A percentile compares a stretch with the other conserved stretches of the same genome.
phyloP scores from a whole-genome alignment of 2,113 vertebrate species.

The Chamaetylas fuelleborni region DNA sequence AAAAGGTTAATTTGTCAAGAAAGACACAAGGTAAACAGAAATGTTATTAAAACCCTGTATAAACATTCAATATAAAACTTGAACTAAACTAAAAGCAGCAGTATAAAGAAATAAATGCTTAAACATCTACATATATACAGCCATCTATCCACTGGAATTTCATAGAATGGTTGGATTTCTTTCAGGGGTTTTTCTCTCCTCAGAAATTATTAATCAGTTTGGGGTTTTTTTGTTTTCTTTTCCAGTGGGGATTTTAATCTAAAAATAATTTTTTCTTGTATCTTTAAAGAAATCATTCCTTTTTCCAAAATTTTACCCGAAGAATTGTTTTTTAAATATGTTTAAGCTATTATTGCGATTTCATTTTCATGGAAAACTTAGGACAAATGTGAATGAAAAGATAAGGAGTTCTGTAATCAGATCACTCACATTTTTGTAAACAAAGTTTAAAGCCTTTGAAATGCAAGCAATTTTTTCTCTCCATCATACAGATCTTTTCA shows the following conservation, averaged over 20 bases:
- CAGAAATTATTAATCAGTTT: neutral
- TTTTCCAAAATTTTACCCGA: neutral
- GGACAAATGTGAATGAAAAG: neutral
- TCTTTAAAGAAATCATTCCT: neutral
- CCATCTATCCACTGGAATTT: neutral
- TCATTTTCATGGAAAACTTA: neutral
- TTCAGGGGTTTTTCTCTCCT: neutral
- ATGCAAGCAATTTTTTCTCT: neutral
- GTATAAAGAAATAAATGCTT: slow-evolving; percentile 23
- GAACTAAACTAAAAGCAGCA: neutral
- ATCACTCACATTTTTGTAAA: neutral
- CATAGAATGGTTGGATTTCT: neutral
- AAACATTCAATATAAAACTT: slow-evolving; percentile 30
- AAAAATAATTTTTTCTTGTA: neutral
- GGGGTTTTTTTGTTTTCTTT: neutral
- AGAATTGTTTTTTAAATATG: neutral
- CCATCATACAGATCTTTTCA: neutral
- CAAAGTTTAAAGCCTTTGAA: neutral
- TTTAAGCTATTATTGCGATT: neutral
- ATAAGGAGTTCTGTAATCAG: neutral
- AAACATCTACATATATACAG: neutral
- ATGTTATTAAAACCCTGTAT: slow-evolving; percentile 46
- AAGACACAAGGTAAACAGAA: slow-evolving; percentile 61
- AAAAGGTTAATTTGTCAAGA: slow-evolving; percentile 61
- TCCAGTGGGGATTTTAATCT: neutral